Evolutionary conservation across 2,797 vertebrate genomes (phyloP).

Genomic region (Cygnus olor): DNA sequence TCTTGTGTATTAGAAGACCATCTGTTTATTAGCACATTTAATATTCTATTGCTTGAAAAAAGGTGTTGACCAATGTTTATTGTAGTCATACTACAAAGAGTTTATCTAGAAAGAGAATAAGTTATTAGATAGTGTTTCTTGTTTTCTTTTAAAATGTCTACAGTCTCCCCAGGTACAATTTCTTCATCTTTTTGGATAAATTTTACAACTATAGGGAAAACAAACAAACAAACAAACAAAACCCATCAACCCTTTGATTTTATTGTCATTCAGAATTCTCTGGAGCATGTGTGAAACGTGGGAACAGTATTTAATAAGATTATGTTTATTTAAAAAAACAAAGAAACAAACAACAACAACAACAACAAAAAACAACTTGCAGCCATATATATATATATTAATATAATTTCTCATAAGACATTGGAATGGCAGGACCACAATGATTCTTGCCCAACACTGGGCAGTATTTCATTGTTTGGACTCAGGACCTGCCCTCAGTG

Average conservation of each 20-base stretch:
- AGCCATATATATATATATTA: too few species aligned
- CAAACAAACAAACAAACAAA: not conserved
- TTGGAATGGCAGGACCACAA: not conserved
- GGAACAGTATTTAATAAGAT: not conserved
- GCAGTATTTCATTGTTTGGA: not conserved
- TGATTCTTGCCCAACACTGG: not conserved
- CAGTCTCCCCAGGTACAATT: rapidly evolving
- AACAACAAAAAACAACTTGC: too few species aligned
- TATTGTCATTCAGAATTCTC: not conserved
- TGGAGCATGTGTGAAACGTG: not conserved
- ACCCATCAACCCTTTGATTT: not conserved
- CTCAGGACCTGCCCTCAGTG: not conserved
- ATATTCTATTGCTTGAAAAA: not conserved
- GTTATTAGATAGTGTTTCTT: not conserved
- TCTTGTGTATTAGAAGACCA: not conserved
- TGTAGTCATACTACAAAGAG: not conserved
- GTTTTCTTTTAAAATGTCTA: not conserved
- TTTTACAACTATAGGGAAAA: not conserved
- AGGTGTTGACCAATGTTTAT: not conserved
- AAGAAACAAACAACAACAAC: too few species aligned
- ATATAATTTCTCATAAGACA: not conserved
- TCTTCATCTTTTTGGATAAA: not conserved
- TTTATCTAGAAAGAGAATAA: not conserved
- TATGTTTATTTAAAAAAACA: not conserved
- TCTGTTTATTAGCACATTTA: not conserved